Conservation (phyloP, 2,888 invertebrate species). For the Tinea semifulvella region DNA sequence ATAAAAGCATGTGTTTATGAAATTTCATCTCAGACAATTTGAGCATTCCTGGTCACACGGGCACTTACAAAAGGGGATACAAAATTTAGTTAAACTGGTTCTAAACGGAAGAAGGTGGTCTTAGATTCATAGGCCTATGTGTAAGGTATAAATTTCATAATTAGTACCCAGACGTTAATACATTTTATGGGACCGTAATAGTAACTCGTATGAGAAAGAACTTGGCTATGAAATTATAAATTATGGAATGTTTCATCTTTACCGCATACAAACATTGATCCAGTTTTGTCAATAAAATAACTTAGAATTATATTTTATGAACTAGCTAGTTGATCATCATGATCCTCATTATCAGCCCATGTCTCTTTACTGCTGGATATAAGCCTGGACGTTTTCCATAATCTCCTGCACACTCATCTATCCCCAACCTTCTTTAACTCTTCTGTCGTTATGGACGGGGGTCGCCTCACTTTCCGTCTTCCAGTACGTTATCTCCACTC, state of each 20-base stretch:
- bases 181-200: constrained; percentile 19
- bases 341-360: too few species aligned
- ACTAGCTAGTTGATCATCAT: not conserved
- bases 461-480: too few species aligned
- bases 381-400: too few species aligned
- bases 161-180: constrained; percentile 26
- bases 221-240: not conserved
- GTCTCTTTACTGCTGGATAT: too few species aligned
- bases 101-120: constrained; percentile 5
- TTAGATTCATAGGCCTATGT: constrained; percentile 17
- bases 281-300: not conserved
- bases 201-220: constrained; percentile 1
- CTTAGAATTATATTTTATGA: not conserved
- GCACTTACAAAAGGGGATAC: not conserved
- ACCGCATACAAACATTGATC: not conserved
- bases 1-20: too few species aligned
- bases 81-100: not conserved
- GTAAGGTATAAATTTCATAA: constrained; percentile 25
- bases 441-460: too few species aligned
- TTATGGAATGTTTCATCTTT: constrained; percentile 1
- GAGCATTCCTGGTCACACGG: not conserved
- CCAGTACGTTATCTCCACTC: too few species aligned
- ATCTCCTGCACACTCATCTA: too few species aligned
- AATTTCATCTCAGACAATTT: too few species aligned
- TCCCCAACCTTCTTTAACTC: too few species aligned